Evolutionary conservation across 1,140 invertebrate species (phyloP), one percentile per base, ranked within the genome.

Genomic region (Myzus persicae): DNA sequence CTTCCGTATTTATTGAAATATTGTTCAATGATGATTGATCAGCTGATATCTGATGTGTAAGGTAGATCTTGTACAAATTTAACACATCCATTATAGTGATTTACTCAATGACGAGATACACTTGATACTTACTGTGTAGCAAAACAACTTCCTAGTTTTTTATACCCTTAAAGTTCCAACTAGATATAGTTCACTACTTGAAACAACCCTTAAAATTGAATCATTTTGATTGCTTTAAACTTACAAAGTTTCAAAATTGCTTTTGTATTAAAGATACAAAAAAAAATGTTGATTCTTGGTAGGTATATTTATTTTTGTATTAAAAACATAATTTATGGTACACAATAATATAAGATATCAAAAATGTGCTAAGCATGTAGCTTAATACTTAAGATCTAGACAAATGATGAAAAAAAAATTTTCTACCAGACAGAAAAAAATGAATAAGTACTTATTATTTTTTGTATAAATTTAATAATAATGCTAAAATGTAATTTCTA

Each of bases 401-500:
- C 14, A 76, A 76, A 76, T 76, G 5, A n/a, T 18, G 4, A n/a
- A n/a, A 20, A n/a, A 6, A 76, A 76, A 76, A n/a, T 5, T 18
- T n/a, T n/a, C 31, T 76, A 76, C 31, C n/a, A 76, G 14, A 76
- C 11, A 9, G 14, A n/a, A 67, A 4, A 67, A 14, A 76, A 18
- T 76, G 5, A 36, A n/a, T 31, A 59, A 2, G 24, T 54, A 24
- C 24, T 54, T 76, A n/a, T 4, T 67, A 5, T 76, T n/a, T 76
- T 76, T 76, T n/a, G 14, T n/a, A 76, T 76, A 6, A 76, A 76
- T n/a, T 76, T 76, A 18, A n/a, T 67, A 67, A n/a, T 67, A 67
- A 88, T 51, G 5, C 31, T 89, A 51, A 90, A 90, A 18, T n/a
- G 9, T 59, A 48, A 67, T 90, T 90, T 42, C n/a, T 59, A 90